A percentile compares a stretch with the other conserved stretches of the same genome.
phyloP scores from a whole-genome alignment of 2,797 vertebrate species.

The Enteromius fasciolatus region DNA sequence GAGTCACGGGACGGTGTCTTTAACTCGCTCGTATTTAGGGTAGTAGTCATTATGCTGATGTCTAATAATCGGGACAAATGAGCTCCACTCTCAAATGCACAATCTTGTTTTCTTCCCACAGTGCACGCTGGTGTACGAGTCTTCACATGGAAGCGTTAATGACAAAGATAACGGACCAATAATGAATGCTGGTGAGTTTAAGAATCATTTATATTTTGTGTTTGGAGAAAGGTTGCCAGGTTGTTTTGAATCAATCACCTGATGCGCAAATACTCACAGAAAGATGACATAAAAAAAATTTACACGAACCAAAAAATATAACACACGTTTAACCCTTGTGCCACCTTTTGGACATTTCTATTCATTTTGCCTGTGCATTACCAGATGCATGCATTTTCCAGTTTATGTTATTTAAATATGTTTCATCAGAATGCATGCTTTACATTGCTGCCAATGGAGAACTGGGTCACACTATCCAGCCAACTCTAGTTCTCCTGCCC shows the following conservation, averaged over 20 bases:
- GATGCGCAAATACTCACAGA: neutral
- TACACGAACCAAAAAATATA: neutral
- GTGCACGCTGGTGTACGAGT: slow-evolving; percentile 89
- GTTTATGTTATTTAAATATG: too few species aligned
- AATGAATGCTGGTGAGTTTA: slow-evolving; percentile 85
- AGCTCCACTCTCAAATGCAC: neutral
- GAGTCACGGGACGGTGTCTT: neutral
- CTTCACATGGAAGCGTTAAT: slow-evolving; percentile 75
- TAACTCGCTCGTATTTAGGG: neutral
- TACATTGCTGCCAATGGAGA: too few species aligned
- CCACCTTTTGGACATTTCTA: too few species aligned
- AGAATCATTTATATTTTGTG: neutral
- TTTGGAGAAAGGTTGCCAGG: neutral
- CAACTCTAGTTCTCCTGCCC: neutral
- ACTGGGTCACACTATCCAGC: neutral
- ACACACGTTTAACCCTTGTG: neutral
- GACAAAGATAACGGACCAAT: slow-evolving; percentile 84
- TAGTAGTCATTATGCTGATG: slow-evolving; percentile 9
- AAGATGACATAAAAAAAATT: neutral
- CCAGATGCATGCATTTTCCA: too few species aligned
- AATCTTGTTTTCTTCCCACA: slow-evolving; percentile 66
- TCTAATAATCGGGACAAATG: slow-evolving; percentile 22
- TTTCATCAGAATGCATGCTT: neutral
- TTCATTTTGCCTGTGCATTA: too few species aligned
- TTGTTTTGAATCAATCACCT: neutral